Percentiles rank a stretch among this genome's conserved stretches.
phyloP scores from a whole-genome alignment of 2,113 vertebrate genomes.

The Motacilla tschutschensis region DNA sequence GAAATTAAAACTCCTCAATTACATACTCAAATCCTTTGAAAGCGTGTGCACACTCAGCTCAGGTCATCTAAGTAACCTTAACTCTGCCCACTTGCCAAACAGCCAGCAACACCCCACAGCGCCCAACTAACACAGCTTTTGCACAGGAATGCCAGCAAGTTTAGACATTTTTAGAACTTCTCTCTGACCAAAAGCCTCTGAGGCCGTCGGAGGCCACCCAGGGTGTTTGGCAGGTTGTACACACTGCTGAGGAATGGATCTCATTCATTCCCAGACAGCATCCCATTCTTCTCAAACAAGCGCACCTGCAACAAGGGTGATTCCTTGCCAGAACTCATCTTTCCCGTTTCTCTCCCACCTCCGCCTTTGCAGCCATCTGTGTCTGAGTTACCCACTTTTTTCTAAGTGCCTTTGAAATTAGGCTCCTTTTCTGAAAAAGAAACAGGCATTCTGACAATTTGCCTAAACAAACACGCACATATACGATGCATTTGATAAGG shows the following conservation, averaged over 20 bases:
- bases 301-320: slow-evolving; percentile 41
- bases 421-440: neutral
- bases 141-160: slow-evolving; percentile 24
- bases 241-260: slow-evolving; percentile 44
- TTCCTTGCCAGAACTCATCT: slow-evolving; percentile 52
- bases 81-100: slow-evolving; percentile 31
- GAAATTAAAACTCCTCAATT: slow-evolving; percentile 53
- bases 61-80: slow-evolving; percentile 32
- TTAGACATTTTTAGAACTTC: slow-evolving; percentile 50
- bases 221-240: slow-evolving; percentile 50
- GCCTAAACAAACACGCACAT: neutral
- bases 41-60: neutral
- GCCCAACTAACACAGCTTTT: neutral
- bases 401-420: slow-evolving; percentile 16
- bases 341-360: slow-evolving; percentile 43
- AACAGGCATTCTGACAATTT: neutral
- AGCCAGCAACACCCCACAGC: neutral
- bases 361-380: slow-evolving; percentile 48
- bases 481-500: neutral
- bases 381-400: neutral
- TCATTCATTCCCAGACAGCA: slow-evolving; percentile 63
- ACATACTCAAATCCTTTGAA: slow-evolving; percentile 37
- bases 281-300: slow-evolving; percentile 58
- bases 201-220: slow-evolving; percentile 40
- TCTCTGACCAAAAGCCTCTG: slow-evolving; percentile 30